Base-by-base conservation (phyloP, 92 coral and sea anemone genomes). In the Phenganax marumi region DNA sequence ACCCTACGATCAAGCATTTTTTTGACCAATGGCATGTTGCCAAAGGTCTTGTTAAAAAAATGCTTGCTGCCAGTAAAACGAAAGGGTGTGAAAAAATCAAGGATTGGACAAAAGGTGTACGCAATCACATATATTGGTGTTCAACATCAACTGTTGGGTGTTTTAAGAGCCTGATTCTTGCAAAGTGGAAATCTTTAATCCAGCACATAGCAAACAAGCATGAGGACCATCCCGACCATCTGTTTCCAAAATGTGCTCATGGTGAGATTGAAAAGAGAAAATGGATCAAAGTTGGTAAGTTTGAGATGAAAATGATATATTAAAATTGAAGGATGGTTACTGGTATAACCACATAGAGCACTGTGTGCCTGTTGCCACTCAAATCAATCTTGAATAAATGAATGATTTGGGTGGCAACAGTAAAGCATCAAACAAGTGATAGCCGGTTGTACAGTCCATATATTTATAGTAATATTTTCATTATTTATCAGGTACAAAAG, bases 1-100 rank as follows among this genome's bases (percentile, higher is more conserved):
- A 85, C 10, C 84, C 87, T 52, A 22, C 87, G 16, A 73, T 84
- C 55, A 63, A 22, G 19, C 87, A 84, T 73, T 84, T 24, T 73
- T 74, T 84, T 75, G 82, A 84, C 51, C 87, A 84, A 25, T 74
- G 82, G 82, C 87, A 84, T 26, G 62, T 84, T 51, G 84, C 78
- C 12, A 84, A 84, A 49, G 87, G 84, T 49, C 17, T 84, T 53
- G 87, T 84, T 12, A 84, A 84, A 75, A 76, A 77, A 84, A 54
- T 77, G 33, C 70, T 84, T 60, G 75, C 82, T 75, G 81, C 87
- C 21, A 84, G 82, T 80, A 84, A 84, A 52, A 19, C 0, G 70
- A 84, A 74, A 52, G 79, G 79, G 33, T 73, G 79, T 73, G 79
- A 48, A 52, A 48, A 1, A 51, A 73, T 73, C 58, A 54, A 54